Base-by-base conservation (phyloP, 2,113 vertebrate species). In the Monopterus albus region DNA sequence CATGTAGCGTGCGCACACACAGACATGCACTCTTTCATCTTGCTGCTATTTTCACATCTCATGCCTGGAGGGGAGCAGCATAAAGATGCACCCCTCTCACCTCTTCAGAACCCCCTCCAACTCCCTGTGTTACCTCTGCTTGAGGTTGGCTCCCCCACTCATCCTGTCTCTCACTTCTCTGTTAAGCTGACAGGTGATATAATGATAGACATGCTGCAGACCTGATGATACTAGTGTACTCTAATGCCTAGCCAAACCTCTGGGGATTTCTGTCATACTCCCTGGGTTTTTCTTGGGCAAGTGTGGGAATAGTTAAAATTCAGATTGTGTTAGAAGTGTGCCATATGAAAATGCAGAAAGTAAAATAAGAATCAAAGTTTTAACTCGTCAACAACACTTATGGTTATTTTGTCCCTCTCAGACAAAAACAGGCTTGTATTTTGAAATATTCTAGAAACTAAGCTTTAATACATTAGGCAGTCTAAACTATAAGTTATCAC, bases 181-280 rank as follows among this genome's bases (percentile, higher is more conserved):
- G 79, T 81, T 86, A 81, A 83, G 68, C 66, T 85, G 86, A 85
- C 81, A 75, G 87, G 26, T 81, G 83, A 86, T 72, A 56, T 57
- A 66, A 87, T 78, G 82, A 80, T 78, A 78, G 78, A 82, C 84
- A 79, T 73, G 52, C 77, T 43, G 60, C 69, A 75, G 64, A 82
- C 64, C 72, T 38, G 38, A 51, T 67, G 69, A 55, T 63, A 68
- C 67, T 45, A 71, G 51, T 82, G 78, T 77, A 79, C 84, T 72
- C 61, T 57, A 85, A 73, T 70, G 68, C 67, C 78, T 49, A n/a
- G 59, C 65, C 69, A 58, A 72, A 55, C 72, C 80, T 60, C 11
- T 31, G 68, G 81, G 80, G 81, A 78, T 66, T 80, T 70, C 64
- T 81, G 72, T 75, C 73, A 66, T 45, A n/a, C 65, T 83, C 23